phyloP scores from a whole-genome alignment of 37 sponge, comb jelly and placozoan genomes.

The Amphimedon queenslandica region DNA sequence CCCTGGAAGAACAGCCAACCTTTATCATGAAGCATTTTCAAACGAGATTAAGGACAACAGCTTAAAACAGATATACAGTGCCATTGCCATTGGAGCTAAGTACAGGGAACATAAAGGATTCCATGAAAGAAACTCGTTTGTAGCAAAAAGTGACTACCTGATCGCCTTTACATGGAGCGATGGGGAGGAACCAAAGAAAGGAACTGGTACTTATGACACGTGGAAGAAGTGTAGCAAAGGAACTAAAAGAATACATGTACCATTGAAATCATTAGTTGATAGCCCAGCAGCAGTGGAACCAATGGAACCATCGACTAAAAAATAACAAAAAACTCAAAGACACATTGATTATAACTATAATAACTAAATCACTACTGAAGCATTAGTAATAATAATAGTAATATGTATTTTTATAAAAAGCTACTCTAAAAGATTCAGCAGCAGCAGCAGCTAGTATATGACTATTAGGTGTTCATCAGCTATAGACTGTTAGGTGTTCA shows the following conservation, averaged over 20 bases:
- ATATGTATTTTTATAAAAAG: no score
- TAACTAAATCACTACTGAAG: no score
- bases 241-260: slow-evolving; percentile 13
- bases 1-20: slow-evolving; percentile 27
- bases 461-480: no score
- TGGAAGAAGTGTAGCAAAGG: slow-evolving; percentile 39
- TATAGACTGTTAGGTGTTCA: no score
- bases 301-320: no score
- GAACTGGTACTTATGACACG: slow-evolving; percentile 34
- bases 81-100: slow-evolving; percentile 8
- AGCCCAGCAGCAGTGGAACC: no score
- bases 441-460: no score
- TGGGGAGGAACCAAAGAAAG: slow-evolving; percentile 21
- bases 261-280: slow-evolving; percentile 16
- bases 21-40: slow-evolving; percentile 10
- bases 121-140: slow-evolving; percentile 14
- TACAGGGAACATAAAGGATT: slow-evolving; percentile 18
- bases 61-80: slow-evolving; percentile 18
- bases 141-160: slow-evolving; percentile 29
- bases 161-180: slow-evolving; percentile 41
- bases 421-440: no score
- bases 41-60: slow-evolving; percentile 11
- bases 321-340: no score
- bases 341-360: no score
- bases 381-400: no score